Conservation (phyloP, 2,113 vertebrate genomes). For the Zapornia atra region DNA sequence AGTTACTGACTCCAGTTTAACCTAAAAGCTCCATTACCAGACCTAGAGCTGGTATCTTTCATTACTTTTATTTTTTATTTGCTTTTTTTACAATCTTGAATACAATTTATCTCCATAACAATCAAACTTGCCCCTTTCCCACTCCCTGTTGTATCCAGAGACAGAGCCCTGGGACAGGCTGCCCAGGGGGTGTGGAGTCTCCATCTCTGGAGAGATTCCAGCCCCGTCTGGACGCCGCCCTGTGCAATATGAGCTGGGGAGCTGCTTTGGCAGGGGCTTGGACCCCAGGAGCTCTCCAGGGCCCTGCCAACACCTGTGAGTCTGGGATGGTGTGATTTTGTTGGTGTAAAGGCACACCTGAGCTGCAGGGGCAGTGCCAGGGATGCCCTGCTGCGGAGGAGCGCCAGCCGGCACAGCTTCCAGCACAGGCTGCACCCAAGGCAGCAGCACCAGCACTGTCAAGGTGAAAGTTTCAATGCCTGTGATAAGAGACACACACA, state of each 20-base stretch:
- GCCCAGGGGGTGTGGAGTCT: no score
- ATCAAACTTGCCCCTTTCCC: neutral
- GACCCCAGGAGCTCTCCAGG: no score
- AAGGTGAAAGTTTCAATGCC: neutral
- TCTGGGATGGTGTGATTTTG: neutral
- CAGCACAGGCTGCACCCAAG: neutral
- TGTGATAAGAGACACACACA: neutral
- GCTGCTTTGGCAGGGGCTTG: no score
- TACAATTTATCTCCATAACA: neutral
- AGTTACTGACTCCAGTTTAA: neutral
- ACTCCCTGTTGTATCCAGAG: neutral
- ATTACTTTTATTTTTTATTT: neutral
- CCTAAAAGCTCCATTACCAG: neutral
- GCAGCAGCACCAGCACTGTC: neutral
- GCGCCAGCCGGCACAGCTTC: rapidly evolving
- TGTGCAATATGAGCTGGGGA: no score
- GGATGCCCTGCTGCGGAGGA: neutral
- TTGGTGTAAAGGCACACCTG: rapidly evolving
- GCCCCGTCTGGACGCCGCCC: no score
- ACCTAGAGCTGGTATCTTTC: neutral
- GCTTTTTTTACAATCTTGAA: neutral
- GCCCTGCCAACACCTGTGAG: no score
- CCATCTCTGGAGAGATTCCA: no score
- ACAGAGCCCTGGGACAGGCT: no score
- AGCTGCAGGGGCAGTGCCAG: neutral